Conservation (phyloP, 2,113 vertebrate genomes). For the Xiphophorus couchianus region DNA sequence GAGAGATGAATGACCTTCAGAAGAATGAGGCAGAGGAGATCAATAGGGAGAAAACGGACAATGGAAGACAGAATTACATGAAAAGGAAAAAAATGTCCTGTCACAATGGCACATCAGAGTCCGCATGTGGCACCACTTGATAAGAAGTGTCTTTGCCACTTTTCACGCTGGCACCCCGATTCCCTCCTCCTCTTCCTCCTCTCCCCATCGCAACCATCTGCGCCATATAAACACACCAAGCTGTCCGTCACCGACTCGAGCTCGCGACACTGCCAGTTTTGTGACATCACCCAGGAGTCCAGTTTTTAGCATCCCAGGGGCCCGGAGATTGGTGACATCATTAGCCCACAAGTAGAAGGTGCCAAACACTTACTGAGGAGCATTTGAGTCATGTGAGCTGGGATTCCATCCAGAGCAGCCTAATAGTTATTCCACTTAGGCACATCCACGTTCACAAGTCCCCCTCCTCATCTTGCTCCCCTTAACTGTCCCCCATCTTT, state of each 20-base stretch:
- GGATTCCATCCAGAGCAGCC: constrained; percentile 26
- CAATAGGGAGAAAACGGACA: constrained; percentile 58
- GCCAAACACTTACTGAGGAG: constrained; percentile 58
- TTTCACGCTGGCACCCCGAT: constrained; percentile 55
- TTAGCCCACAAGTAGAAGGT: constrained; percentile 29
- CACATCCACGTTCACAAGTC: constrained; percentile 29
- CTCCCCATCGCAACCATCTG: constrained; percentile 67
- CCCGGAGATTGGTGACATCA: constrained; percentile 59
- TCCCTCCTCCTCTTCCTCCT: constrained; percentile 12
- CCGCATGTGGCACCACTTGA: constrained; percentile 64
- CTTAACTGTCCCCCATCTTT: constrained; percentile 21
- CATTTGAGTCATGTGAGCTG: constrained; percentile 59
- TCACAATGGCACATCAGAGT: constrained; percentile 57
- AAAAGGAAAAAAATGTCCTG: constrained; percentile 61
- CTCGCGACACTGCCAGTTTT: constrained; percentile 40
- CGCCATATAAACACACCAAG: constrained; percentile 69
- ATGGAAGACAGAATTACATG: constrained; percentile 61
- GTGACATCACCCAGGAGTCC: constrained; percentile 53
- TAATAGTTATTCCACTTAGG: constrained; percentile 61
- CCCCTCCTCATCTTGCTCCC: constrained; percentile 25
- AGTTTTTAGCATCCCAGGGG: constrained; percentile 37
- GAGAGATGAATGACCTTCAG: constrained; percentile 61
- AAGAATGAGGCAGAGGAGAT: constrained; percentile 35
- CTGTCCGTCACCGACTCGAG: constrained; percentile 59
- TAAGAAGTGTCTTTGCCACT: constrained; percentile 67